Conservation (phyloP, 2,797 vertebrate species). For the Paguma larvata region DNA sequence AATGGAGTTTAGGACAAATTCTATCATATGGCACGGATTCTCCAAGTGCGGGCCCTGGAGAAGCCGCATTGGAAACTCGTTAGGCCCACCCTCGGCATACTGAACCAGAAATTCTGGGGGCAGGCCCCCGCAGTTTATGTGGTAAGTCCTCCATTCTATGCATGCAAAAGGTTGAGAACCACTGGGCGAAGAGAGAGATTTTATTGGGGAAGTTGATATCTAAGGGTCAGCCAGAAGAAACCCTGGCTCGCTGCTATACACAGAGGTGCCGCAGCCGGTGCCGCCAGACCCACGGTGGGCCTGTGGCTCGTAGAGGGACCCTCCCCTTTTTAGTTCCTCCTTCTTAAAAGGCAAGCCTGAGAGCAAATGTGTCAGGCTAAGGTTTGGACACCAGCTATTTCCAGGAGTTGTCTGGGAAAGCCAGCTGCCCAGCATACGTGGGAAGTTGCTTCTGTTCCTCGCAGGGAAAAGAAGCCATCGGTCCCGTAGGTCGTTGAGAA, state of each 20-base stretch:
- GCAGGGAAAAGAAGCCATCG: not conserved
- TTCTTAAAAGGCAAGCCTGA: not conserved
- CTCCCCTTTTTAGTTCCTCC: not conserved
- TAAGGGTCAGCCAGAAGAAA: not conserved
- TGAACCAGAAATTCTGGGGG: slow-evolving; percentile 25
- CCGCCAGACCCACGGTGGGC: not conserved
- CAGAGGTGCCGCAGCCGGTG: not conserved
- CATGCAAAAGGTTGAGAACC: not conserved
- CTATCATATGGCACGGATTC: not conserved
- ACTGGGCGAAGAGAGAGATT: not conserved
- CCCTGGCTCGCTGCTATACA: not conserved
- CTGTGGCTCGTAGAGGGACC: not conserved
- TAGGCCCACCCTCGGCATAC: not conserved
- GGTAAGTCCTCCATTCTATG: not conserved
- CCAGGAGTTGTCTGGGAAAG: not conserved
- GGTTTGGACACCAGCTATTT: not conserved
- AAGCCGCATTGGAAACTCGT: not conserved
- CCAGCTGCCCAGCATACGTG: not conserved
- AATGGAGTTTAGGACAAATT: not conserved
- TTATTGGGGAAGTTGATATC: not conserved
- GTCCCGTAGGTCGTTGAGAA: not conserved
- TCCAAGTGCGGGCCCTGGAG: not conserved
- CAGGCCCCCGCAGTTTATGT: not conserved
- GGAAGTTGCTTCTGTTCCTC: not conserved
- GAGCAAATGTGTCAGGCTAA: not conserved